Percentiles rank a stretch among this genome's conserved stretches.
Evolutionary conservation across 23 tunicate genomes (phyloP).

Genomic region (Trididemnum nubilum): DNA sequence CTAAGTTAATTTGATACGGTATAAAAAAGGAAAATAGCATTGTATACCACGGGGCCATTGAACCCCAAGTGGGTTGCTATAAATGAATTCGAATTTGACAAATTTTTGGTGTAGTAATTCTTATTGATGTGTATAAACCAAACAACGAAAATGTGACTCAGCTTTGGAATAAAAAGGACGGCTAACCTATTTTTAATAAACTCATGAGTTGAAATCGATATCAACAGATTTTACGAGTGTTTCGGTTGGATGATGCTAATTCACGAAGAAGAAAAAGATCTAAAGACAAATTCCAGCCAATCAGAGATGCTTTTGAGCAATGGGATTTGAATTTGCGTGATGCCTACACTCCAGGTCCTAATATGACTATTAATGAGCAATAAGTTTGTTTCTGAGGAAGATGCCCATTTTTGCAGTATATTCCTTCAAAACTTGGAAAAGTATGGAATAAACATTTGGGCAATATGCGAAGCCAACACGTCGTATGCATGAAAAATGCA

Average conservation of each 20-base stretch:
- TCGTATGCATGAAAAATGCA: conserved; percentile 39
- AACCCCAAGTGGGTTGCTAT: conserved; percentile 22
- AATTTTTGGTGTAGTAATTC: conserved; percentile 30
- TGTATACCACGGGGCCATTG: conserved; percentile 20
- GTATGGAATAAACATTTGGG: conserved; percentile 39
- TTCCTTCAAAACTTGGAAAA: conserved; percentile 24
- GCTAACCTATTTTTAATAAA: conserved; percentile 32
- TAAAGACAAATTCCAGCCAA: conserved; percentile 30
- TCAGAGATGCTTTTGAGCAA: conserved; percentile 28
- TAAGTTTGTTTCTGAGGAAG: conserved; percentile 30
- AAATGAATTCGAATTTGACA: conserved; percentile 9
- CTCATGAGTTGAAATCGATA: conserved; percentile 23
- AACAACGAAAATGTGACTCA: conserved; percentile 28
- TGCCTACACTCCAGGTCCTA: conserved; percentile 36
- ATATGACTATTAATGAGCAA: conserved; percentile 31
- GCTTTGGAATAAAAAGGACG: conserved; percentile 38
- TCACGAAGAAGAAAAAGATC: conserved; percentile 33
- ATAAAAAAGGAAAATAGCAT: conserved; percentile 13
- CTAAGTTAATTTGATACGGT: background rate
- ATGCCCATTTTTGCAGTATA: conserved; percentile 36
- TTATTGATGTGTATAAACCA: conserved; percentile 31
- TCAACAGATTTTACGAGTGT: conserved; percentile 35
- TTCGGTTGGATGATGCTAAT: conserved; percentile 37
- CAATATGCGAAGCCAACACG: conserved; percentile 29
- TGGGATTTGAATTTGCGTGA: conserved; percentile 33